phyloP scores from a whole-genome alignment of 1,140 invertebrate genomes.

The Heliconius nattereri region DNA sequence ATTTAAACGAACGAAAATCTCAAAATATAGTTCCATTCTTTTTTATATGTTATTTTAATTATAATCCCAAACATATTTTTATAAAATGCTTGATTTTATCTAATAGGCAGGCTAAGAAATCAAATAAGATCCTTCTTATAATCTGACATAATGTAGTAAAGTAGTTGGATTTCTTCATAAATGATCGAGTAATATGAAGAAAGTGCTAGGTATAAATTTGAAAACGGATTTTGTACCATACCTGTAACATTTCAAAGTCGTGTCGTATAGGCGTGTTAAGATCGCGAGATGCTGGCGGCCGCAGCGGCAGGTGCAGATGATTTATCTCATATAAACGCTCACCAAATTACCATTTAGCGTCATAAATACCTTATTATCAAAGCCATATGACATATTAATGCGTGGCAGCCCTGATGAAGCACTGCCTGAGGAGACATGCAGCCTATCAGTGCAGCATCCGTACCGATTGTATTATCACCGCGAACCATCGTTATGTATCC shows the following conservation, averaged over 20 bases:
- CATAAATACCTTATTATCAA: constrained; percentile 55
- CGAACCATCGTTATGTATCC: constrained; percentile 44
- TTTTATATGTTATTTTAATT: too few species aligned
- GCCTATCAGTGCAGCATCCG: constrained; percentile 46
- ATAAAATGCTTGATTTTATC: too few species aligned
- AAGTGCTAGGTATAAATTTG: not conserved
- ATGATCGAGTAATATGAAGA: too few species aligned
- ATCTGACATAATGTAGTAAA: too few species aligned
- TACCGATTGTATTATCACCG: constrained; percentile 48
- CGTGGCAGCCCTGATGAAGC: constrained; percentile 32
- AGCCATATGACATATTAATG: constrained; percentile 46
- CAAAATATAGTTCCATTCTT: too few species aligned
- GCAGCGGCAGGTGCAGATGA: constrained; percentile 51
- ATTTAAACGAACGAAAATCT: too few species aligned
- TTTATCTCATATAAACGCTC: constrained; percentile 53
- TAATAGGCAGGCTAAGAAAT: too few species aligned
- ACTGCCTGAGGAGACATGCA: constrained; percentile 44
- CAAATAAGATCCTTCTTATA: too few species aligned
- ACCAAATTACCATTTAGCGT: constrained; percentile 48
- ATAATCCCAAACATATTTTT: too few species aligned
- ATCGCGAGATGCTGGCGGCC: constrained; percentile 47
- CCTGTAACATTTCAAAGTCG: constrained; percentile 39
- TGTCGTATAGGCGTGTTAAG: constrained; percentile 48
- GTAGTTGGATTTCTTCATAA: too few species aligned
- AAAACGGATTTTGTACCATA: not conserved